Percentiles rank a stretch among this genome's conserved stretches.
phyloP scores from a whole-genome alignment of 2,888 invertebrate species.

The Drosophila paranaensis region DNA sequence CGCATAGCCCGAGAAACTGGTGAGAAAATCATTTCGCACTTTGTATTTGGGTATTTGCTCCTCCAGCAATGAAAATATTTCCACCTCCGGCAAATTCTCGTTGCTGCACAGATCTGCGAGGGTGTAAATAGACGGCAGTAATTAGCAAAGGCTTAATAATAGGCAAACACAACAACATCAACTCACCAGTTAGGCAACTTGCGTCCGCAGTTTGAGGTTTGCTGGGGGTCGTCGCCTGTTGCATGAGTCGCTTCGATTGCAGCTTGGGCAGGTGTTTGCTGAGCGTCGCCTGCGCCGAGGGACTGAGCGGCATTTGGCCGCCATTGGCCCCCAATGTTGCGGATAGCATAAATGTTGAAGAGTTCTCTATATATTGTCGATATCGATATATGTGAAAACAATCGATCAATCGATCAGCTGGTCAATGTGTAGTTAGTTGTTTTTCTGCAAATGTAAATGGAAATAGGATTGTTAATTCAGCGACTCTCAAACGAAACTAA shows the following conservation, averaged over 20 bases:
- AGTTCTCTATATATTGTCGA: constrained; percentile 10
- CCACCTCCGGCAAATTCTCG: constrained; percentile 97
- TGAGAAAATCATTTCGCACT: constrained; percentile 96
- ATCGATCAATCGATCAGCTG: constrained; percentile 8
- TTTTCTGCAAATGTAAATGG: constrained; percentile 54
- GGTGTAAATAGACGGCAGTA: background rate
- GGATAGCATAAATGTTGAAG: constrained; percentile 77
- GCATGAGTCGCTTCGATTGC: constrained; percentile 81
- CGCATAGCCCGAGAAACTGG: constrained; percentile 93
- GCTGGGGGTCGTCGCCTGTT: constrained; percentile 39
- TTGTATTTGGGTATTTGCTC: constrained; percentile 98
- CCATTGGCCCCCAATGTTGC: constrained; percentile 81
- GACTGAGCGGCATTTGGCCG: constrained; percentile 83
- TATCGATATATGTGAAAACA: background rate
- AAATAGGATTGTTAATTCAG: constrained; percentile 60
- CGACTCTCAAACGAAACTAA: constrained; percentile 64
- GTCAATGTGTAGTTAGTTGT: constrained; percentile 41
- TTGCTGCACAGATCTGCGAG: constrained; percentile 94
- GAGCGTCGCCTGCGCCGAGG: constrained; percentile 84
- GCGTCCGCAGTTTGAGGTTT: constrained; percentile 82
- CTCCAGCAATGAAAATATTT: constrained; percentile 96
- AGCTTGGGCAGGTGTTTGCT: constrained; percentile 84
- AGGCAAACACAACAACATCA: constrained; percentile 1
- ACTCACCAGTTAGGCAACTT: constrained; percentile 83
- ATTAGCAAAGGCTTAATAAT: constrained; percentile 12